Base-by-base conservation (phyloP, 1,140 invertebrate genomes). In the Eurytemora carolleeae region DNA sequence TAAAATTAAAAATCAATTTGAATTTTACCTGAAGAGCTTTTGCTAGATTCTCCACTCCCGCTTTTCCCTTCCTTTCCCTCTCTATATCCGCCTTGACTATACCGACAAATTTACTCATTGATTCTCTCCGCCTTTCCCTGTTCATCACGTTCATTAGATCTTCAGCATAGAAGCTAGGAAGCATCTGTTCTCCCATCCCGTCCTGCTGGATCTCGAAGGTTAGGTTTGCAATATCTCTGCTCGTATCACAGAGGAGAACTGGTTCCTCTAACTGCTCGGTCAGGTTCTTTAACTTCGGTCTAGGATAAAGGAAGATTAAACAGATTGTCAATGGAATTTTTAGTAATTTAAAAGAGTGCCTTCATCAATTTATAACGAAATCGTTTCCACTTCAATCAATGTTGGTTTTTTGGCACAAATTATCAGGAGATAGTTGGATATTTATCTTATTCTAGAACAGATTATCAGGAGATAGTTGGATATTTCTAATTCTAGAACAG, bases 141-240 rank as follows among this genome's bases (percentile, higher is more conserved):
- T 94, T 92, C 90, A 96, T 94, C 16, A 85, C 84, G 65, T 93
- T 79, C 1, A 86, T 88, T 58, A 86, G 82, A 73, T 95, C 89
- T 72, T 96, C 90, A 63, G 89, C 89, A 73, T 92, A 94, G 74
- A 92, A 93, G 71, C 94, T 88, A 0, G 90, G 86, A 31, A 95
- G 72, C 23, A 17, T 15, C 31, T 59, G 58, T 20, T 59, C 58
- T 24, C 58, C 58, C 22, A 59, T 24, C 1, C 23, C 3, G n/a
- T 59, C 25, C 16, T 24, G 19, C 24, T 59, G 22, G 1, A 59
- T 59, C 12, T 59, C n/a, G 21, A 59, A 22, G 67, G 78, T 78
- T 16, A 83, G 76, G 22, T 76, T 78, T 55, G 80, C 75, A 65
- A 90, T 77, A 68, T 93, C 88, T 63, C 80, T 77, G 17, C 78